Evolutionary conservation across 2,888 invertebrate species (phyloP), one percentile per base, ranked within the genome.

Genomic region (Amaurobius ferox): DNA sequence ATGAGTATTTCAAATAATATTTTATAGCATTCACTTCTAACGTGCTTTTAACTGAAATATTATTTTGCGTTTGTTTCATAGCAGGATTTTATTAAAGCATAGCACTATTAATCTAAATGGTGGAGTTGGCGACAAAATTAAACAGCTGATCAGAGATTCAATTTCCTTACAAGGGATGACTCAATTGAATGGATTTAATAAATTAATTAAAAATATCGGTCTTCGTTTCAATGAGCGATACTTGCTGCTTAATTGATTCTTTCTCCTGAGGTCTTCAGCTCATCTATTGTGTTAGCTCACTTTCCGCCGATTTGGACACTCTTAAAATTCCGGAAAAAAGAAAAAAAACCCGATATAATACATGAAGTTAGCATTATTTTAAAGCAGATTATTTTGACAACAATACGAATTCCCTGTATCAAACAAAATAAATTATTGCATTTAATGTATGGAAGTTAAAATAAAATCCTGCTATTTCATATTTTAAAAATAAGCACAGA

Each of bases 141-240:
- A 79, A 72, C 67, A 62, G 78, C 61, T 55, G 64, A 48, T 71
- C 66, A 62, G 81, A 70, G 70, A 62, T 77, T 85, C 78, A 85
- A 85, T 85, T 85, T 77, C 83, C 66, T 77, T n/a, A 55, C 71
- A 66, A 77, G 66, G 77, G 83, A 85, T 77, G 66, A 77, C 77
- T 55, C 83, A 72, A 77, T 72, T 85, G 40, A 85, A 85, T 85
- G 77, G 72, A 67, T 85, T n/a, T n/a, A n/a, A n/a, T 48, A 85
- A 85, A 85, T 85, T 85, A 85, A 85, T 85, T 77, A 85, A 85
- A 66, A 77, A 40, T 29, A 81, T 74, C 80, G 40, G 35, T 70
- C 76, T 68, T 74, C 74, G 67, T 30, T 62, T 71, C 71, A 77
- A 39, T 39, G 83, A 77, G 39, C 61, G 74, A 13, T 30, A 62